Percentiles rank a stretch among this genome's conserved stretches.
Conservation (phyloP, 2,888 invertebrate species). For the Creontiades dilutus region DNA sequence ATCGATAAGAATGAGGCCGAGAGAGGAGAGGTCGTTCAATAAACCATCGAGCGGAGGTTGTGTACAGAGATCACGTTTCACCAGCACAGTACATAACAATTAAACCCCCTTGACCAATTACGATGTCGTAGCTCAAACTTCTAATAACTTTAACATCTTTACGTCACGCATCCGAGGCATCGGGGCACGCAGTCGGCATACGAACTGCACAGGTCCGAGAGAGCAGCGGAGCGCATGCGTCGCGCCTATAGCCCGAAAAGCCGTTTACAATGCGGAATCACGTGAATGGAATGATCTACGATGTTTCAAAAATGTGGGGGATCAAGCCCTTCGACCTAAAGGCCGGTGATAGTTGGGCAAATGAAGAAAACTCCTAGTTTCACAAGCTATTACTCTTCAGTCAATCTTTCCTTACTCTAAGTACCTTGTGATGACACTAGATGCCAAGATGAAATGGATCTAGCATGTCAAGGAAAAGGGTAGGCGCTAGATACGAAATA, state of each 20-base stretch:
- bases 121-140: slow-evolving; percentile 67
- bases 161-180: slow-evolving; percentile 44
- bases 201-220: slow-evolving; percentile 28
- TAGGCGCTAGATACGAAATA: too few relatives aligned
- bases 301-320: background rate
- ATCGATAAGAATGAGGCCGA: background rate
- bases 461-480: too few relatives aligned
- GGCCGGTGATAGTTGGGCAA: too few relatives aligned
- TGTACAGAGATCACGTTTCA: slow-evolving; percentile 47
- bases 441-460: too few relatives aligned
- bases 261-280: slow-evolving; percentile 15
- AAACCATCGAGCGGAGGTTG: slow-evolving; percentile 34
- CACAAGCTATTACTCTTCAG: too few relatives aligned
- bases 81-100: slow-evolving; percentile 60
- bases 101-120: slow-evolving; percentile 59
- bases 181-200: slow-evolving; percentile 21
- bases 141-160: slow-evolving; percentile 45
- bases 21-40: slow-evolving; percentile 12
- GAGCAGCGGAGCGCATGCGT: slow-evolving; percentile 8
- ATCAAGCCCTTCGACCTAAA: background rate
- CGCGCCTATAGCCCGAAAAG: background rate
- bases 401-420: too few relatives aligned
- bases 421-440: too few relatives aligned
- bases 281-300: background rate
- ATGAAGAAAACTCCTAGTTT: too few relatives aligned